These are phyloP conservation scores for Beaufortia kweichowensis DNA, from an alignment of 2,113 vertebrate species.

Conservation along the genomic window DNA sequence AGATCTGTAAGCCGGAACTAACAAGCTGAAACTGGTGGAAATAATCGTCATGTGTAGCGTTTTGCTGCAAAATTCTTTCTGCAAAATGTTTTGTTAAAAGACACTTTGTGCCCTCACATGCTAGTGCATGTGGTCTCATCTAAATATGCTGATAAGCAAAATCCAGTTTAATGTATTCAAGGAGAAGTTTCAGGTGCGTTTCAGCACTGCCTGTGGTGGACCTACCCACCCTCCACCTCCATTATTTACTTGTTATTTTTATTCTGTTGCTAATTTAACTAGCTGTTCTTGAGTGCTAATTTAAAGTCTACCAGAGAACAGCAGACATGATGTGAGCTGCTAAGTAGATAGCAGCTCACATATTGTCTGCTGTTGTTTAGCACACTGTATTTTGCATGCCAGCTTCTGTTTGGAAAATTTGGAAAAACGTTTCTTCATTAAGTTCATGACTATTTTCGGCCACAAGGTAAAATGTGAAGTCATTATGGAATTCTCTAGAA, in stretches of 20 bases:
- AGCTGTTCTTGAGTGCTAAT: slow-evolving; percentile 34
- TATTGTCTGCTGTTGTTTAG: slow-evolving; percentile 28
- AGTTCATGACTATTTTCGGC: slow-evolving; percentile 9
- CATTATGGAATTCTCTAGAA: slow-evolving; percentile 35
- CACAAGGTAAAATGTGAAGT: slow-evolving; percentile 24
- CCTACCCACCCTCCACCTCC: slow-evolving; percentile 35
- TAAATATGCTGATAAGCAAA: slow-evolving; percentile 62
- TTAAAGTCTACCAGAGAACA: too few species aligned
- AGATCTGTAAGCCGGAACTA: too few species aligned
- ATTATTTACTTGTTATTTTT: slow-evolving; percentile 68
- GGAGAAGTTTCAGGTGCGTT: slow-evolving; percentile 42
- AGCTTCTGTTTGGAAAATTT: slow-evolving; percentile 40
- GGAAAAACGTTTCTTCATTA: too few species aligned
- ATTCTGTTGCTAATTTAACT: slow-evolving; percentile 75
- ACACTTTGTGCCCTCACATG: slow-evolving; percentile 2
- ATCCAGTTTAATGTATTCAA: slow-evolving; percentile 69
- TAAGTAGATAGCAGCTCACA: slow-evolving; percentile 12
- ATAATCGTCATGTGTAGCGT: not conserved
- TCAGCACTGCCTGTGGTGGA: slow-evolving; percentile 38
- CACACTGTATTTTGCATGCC: not conserved
- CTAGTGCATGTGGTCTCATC: not conserved
- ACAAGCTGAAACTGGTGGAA: too few species aligned
- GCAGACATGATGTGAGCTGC: too few species aligned
- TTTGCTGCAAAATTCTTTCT: not conserved
- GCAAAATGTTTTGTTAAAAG: not conserved